phyloP scores from a whole-genome alignment of 2,888 invertebrate species.

The Lochmaea capreae region DNA sequence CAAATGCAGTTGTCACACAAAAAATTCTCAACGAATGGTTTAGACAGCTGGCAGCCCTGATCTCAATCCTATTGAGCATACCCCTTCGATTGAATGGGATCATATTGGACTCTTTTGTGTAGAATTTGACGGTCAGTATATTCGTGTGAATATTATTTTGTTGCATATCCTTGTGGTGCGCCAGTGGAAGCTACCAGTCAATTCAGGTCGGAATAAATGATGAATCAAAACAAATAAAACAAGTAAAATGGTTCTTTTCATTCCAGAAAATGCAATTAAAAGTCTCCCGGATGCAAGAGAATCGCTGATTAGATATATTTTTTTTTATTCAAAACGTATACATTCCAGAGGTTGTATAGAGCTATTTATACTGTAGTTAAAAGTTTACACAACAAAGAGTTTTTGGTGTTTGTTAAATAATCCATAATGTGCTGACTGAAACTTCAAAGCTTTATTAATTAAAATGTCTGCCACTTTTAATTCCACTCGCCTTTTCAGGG shows the following conservation, averaged over 20 bases:
- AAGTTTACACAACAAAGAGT: neutral
- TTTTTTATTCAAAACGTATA: conserved; percentile 22
- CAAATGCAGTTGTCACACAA: too few relatives aligned
- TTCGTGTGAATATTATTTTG: too few relatives aligned
- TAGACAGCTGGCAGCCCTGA: too few relatives aligned
- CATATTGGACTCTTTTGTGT: too few relatives aligned
- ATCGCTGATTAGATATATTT: conserved; percentile 21
- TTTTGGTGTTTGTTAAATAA: neutral
- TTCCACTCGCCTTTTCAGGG: too few relatives aligned
- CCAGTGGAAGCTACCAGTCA: conserved; percentile 13
- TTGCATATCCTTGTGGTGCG: neutral
- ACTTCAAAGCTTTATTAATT: neutral
- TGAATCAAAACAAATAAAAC: conserved; percentile 42
- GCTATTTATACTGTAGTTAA: neutral
- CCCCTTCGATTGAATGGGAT: too few relatives aligned
- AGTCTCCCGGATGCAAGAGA: conserved; percentile 29
- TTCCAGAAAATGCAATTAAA: conserved; percentile 36
- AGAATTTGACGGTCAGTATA: too few relatives aligned
- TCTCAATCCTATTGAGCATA: too few relatives aligned
- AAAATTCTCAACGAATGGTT: too few relatives aligned
- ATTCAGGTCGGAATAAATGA: conserved; percentile 36
- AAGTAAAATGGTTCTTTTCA: conserved; percentile 33
- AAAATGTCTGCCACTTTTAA: too few relatives aligned
- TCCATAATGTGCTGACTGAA: neutral
- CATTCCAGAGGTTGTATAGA: neutral